These are phyloP conservation scores for Macrotus californicus DNA, from an alignment of 2,113 vertebrate genomes.

Conservation along the genomic window DNA sequence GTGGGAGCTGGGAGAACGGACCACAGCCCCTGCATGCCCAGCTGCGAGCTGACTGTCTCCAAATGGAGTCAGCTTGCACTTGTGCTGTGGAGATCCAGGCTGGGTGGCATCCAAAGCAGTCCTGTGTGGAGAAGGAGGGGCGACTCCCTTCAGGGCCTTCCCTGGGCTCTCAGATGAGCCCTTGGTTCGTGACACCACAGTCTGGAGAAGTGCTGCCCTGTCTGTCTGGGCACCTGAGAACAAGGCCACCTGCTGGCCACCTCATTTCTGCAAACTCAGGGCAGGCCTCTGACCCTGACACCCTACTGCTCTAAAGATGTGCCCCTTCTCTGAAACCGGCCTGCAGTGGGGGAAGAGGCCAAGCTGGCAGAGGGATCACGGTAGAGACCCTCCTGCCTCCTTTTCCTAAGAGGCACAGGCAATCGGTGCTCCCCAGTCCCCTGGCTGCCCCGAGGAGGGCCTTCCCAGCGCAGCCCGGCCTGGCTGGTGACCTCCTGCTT, in stretches of 20 bases:
- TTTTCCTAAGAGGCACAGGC: background rate
- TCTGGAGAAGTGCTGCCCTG: background rate
- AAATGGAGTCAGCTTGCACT: background rate
- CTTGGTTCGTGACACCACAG: background rate
- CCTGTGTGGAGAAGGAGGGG: background rate
- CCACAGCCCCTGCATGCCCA: background rate
- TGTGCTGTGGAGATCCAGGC: background rate
- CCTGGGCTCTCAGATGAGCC: background rate
- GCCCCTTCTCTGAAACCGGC: background rate
- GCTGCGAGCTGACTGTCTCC: background rate
- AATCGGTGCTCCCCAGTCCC: background rate
- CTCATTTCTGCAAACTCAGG: background rate
- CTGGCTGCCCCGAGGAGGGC: background rate
- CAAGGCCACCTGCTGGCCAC: background rate
- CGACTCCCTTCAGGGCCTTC: background rate
- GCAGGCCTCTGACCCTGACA: background rate
- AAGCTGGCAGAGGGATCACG: background rate
- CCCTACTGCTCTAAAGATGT: background rate
- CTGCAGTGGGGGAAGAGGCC: background rate
- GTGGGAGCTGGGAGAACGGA: background rate
- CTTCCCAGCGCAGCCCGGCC: background rate
- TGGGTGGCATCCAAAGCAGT: background rate
- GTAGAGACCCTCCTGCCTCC: background rate
- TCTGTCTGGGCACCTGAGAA: background rate
- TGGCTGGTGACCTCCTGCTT: background rate